A percentile compares a stretch with the other conserved stretches of the same genome.
phyloP scores from a whole-genome alignment of 2,888 invertebrate genomes.

The Selenia dentaria region DNA sequence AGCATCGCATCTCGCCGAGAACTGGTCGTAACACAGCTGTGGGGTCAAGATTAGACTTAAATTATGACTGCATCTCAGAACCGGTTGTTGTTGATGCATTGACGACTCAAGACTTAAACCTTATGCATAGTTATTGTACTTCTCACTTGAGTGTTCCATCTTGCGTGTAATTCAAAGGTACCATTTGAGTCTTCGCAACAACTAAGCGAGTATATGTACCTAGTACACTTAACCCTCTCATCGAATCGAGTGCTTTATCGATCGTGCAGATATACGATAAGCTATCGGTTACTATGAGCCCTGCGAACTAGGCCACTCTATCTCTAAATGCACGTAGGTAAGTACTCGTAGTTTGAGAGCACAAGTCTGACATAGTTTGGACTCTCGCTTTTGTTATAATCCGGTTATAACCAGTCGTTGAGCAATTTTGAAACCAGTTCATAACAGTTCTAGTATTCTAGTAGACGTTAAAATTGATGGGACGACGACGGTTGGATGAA shows the following conservation, averaged over 20 bases:
- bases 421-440: constrained; percentile 24
- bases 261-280: constrained; percentile 64
- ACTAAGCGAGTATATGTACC: constrained; percentile 24
- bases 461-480: constrained; percentile 6
- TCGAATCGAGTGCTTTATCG: constrained; percentile 62
- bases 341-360: constrained; percentile 42
- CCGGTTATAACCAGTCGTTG: constrained; percentile 39
- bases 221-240: constrained; percentile 27
- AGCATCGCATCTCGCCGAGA: constrained; percentile 47
- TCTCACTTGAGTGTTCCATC: constrained; percentile 21
- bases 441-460: neutral
- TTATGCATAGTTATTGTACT: constrained; percentile 39
- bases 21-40: constrained; percentile 67
- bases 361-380: constrained; percentile 53
- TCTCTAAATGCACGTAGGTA: constrained; percentile 55
- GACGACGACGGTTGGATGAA: constrained; percentile 1
- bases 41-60: constrained; percentile 80
- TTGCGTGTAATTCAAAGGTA: constrained; percentile 17
- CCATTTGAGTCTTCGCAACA: too few species aligned
- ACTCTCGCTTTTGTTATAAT: constrained; percentile 50
- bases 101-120: constrained; percentile 49
- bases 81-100: constrained; percentile 68
- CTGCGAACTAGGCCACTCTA: constrained; percentile 70
- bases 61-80: constrained; percentile 57
- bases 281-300: constrained; percentile 56